phyloP scores from a whole-genome alignment of 2,888 invertebrate species.

The Sialis lutaria region DNA sequence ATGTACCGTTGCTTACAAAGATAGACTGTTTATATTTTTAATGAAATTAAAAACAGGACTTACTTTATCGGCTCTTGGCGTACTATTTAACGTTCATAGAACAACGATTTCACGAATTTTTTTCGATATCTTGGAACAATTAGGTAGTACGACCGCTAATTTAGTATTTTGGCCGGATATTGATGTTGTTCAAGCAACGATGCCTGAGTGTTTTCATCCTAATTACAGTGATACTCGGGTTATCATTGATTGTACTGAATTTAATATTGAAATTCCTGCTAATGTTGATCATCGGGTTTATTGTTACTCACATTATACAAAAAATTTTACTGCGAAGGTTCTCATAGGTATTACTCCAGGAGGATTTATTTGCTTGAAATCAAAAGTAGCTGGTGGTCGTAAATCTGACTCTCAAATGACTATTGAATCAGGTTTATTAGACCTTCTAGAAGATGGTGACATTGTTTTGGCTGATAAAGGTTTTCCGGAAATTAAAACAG shows the following conservation, averaged over 20 bases:
- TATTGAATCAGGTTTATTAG: slow-evolving; percentile 7
- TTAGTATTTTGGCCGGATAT: slow-evolving; percentile 6
- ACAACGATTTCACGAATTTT: slow-evolving; percentile 11
- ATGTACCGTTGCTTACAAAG: slow-evolving; percentile 4
- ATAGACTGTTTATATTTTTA: slow-evolving; percentile 9
- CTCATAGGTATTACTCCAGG: slow-evolving; percentile 10
- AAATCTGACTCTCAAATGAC: slow-evolving; percentile 10
- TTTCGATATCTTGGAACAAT: slow-evolving; percentile 4
- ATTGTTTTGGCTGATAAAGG: slow-evolving; percentile 8
- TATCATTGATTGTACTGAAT: slow-evolving; percentile 8
- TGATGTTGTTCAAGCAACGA: slow-evolving; percentile 4
- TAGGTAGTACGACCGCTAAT: slow-evolving; percentile 7
- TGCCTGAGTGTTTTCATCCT: slow-evolving; percentile 5
- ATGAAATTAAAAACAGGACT: slow-evolving; percentile 10
- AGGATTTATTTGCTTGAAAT: slow-evolving; percentile 9
- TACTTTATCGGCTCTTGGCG: slow-evolving; percentile 9
- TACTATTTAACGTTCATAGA: slow-evolving; percentile 9
- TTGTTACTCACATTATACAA: slow-evolving; percentile 8
- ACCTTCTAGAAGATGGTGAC: slow-evolving; percentile 7
- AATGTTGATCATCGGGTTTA: slow-evolving; percentile 4
- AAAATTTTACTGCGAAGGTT: slow-evolving; percentile 10
- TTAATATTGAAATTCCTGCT: slow-evolving; percentile 5
- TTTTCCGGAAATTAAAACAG: slow-evolving; percentile 6
- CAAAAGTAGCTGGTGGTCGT: slow-evolving; percentile 8
- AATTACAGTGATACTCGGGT: slow-evolving; percentile 5